Percentiles rank a stretch among this genome's conserved stretches.
Evolutionary conservation across 2,888 invertebrate genomes (phyloP).

Genomic region (Hydroisotoma schaefferi): DNA sequence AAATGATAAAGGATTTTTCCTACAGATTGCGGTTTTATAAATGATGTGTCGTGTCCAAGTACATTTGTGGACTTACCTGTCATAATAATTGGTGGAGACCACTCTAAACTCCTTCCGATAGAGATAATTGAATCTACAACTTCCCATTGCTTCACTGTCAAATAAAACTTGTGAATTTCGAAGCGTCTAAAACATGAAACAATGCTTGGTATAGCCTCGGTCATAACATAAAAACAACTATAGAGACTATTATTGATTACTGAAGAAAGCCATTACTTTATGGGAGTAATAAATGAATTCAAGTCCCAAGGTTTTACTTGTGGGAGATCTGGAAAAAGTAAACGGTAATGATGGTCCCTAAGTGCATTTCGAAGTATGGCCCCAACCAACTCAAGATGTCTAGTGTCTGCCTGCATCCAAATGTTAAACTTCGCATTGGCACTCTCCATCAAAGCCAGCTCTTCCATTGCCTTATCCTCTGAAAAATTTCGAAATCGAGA

Average conservation of each 20-base stretch:
- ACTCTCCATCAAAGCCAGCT: constrained; percentile 26
- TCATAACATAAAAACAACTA: too few relatives aligned
- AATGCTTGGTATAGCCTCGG: too few relatives aligned
- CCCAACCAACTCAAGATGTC: constrained; percentile 25
- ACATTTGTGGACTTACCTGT: constrained; percentile 55
- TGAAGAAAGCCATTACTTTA: too few relatives aligned
- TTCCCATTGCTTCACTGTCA: constrained; percentile 5
- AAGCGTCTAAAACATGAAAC: neutral
- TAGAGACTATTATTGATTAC: too few relatives aligned
- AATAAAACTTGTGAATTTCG: neutral
- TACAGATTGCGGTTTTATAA: too few relatives aligned
- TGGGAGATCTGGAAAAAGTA: constrained; percentile 38
- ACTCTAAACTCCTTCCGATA: neutral
- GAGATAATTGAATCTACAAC: constrained; percentile 2
- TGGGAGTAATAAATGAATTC: constrained; percentile 16
- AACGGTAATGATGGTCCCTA: constrained; percentile 27
- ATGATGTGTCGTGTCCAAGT: too few relatives aligned
- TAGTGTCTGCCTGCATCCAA: constrained; percentile 36
- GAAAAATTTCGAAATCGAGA: too few relatives aligned
- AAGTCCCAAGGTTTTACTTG: constrained; percentile 17
- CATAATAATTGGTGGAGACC: constrained; percentile 66
- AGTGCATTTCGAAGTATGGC: constrained; percentile 24
- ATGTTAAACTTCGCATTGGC: constrained; percentile 31
- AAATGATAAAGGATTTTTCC: too few relatives aligned
- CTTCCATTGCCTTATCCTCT: constrained; percentile 26